Conservation (phyloP, 2,888 invertebrate species). For the Apotomis betuletana region DNA sequence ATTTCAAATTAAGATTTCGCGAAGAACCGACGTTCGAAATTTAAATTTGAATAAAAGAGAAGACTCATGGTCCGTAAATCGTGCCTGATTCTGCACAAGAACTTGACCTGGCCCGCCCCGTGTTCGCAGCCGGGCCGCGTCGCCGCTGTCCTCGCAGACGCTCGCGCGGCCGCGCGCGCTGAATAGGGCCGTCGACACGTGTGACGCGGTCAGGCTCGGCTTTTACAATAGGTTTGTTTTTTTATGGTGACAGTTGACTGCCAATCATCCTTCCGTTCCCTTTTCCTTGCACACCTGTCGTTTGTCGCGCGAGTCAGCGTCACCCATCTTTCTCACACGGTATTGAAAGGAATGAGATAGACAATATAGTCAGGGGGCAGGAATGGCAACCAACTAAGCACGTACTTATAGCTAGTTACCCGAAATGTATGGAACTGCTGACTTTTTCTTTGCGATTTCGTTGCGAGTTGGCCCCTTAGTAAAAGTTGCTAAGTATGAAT, state of each 20-base stretch:
- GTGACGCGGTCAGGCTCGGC: slow-evolving; percentile 63
- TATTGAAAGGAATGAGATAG: no score
- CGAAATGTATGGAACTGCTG: no score
- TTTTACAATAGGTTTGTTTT: slow-evolving; percentile 75
- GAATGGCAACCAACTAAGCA: no score
- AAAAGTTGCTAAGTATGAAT: no score
- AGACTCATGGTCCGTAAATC: slow-evolving; percentile 23
- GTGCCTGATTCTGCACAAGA: slow-evolving; percentile 3
- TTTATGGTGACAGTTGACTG: slow-evolving; percentile 37
- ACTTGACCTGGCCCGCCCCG: slow-evolving; percentile 45
- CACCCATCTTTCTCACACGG: no score
- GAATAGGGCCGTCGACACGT: slow-evolving; percentile 57
- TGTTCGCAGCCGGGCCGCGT: slow-evolving; percentile 72
- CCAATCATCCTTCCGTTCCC: neutral
- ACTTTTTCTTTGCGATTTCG: no score
- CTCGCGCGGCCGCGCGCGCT: slow-evolving; percentile 58
- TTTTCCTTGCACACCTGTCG: no score
- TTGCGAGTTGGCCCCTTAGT: no score
- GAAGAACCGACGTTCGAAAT: no score
- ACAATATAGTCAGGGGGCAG: no score
- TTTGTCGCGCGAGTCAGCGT: no score
- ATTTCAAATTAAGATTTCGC: neutral
- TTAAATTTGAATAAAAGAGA: neutral
- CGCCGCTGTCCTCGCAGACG: slow-evolving; percentile 75
- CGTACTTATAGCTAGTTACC: no score